Base-by-base conservation (phyloP, 2,113 vertebrate species). In the Butorides virescens region DNA sequence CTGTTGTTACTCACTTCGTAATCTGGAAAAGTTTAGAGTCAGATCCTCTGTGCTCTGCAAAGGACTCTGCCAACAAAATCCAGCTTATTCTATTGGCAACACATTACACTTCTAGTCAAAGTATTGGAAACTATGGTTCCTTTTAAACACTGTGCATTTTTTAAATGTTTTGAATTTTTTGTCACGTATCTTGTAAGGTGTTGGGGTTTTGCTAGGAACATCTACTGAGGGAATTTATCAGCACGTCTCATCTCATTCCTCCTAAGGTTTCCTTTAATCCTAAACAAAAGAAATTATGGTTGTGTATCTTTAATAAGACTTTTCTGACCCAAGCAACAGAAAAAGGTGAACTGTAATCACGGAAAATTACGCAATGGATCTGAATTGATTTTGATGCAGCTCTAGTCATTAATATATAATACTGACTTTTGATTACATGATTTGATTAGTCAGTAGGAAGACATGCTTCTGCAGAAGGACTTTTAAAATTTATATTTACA, bases 341-440 rank as follows among this genome's bases (percentile, higher is more conserved):
- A 80, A 77, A 90, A 72, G 26, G 18, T 91, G 77, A 52, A 52
- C 26, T 52, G 37, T 59, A 89, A 75, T 82, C 1, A 59, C 59
- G 32, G 65, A 82, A 61, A 92, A 86, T 70, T 65, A 70, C 58
- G 71, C 90, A 62, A 32, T 90, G 58, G 97, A 94, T 74, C 42
- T 88, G 70, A 91, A 86, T 32, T 58, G 37, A 85, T 49, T 94
- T 96, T 95, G 32, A 82, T 61, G 29, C 23, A 76, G 22, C 14
- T 91, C 46, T 85, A 68, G 39, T 76, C 34, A 52, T 75, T 86
- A 88, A 66, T 37, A 52, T 37, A n/a, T 92, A 91, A 93, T 81
- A 56, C 29, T 96, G 87, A 75, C 56, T 90, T 96, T 58, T 77
- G 86, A 85, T 73, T 70, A 63, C 92, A 62, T 93, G 13, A 84